phyloP scores from a whole-genome alignment of 2,888 invertebrate species.

The Xanthorhoe spadicearia region DNA sequence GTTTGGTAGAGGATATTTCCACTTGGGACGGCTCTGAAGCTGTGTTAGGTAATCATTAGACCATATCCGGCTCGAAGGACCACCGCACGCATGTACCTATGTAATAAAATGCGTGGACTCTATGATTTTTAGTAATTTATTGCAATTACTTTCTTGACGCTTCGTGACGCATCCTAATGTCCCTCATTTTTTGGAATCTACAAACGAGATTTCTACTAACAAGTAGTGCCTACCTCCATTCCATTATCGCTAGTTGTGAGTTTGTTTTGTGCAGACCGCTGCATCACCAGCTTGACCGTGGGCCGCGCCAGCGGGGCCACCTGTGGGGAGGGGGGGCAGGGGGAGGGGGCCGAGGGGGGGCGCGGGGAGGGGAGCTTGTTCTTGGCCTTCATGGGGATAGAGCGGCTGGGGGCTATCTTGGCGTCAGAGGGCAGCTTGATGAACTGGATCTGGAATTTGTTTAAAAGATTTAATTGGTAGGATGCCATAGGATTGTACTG shows the following conservation, averaged over 20 bases:
- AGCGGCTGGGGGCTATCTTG: conserved; percentile 32
- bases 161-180: too few species aligned
- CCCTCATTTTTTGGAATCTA: too few species aligned
- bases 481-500: too few species aligned
- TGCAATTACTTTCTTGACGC: too few species aligned
- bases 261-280: conserved; percentile 48
- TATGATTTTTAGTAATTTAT: too few species aligned
- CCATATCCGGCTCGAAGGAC: too few species aligned
- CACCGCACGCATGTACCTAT: too few species aligned
- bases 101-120: too few species aligned
- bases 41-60: too few species aligned
- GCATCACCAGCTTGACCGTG: conserved; percentile 78
- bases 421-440: conserved; percentile 57
- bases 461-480: background rate
- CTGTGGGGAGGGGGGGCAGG: conserved; percentile 13
- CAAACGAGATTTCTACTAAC: background rate
- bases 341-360: background rate
- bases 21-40: too few species aligned
- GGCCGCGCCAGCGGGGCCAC: conserved; percentile 16
- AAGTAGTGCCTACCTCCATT: conserved; percentile 16
- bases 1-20: too few species aligned
- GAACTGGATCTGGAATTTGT: conserved; percentile 57
- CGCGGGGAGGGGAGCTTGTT: conserved; percentile 31
- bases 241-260: conserved; percentile 41
- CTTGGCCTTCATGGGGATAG: conserved; percentile 41